Evolutionary conservation across 2,888 invertebrate species (phyloP).

Genomic region (Eupithecia insigniata): DNA sequence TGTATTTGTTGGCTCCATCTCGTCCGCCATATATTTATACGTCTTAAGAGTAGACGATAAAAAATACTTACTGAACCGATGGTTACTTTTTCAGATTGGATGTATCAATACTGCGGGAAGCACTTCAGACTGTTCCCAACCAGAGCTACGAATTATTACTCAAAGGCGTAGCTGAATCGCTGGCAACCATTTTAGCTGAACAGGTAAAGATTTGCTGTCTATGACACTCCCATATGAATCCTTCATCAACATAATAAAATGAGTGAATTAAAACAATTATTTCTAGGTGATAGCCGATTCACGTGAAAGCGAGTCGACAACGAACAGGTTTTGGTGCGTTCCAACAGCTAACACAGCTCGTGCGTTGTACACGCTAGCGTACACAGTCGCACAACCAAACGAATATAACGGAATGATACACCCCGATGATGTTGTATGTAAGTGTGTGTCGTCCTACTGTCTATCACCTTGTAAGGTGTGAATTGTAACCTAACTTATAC

Average conservation of each 20-base stretch:
- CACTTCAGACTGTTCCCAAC: slow-evolving; percentile 92
- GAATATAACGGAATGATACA: slow-evolving; percentile 80
- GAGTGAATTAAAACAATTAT: not conserved
- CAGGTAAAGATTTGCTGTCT: slow-evolving; percentile 78
- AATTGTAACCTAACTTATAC: too few relatives aligned
- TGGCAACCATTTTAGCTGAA: slow-evolving; percentile 92
- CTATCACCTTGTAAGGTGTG: not conserved
- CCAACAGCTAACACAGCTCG: slow-evolving; percentile 76
- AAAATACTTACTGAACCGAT: not conserved
- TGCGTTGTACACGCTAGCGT: slow-evolving; percentile 74
- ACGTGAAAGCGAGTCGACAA: slow-evolving; percentile 68
- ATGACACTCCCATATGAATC: slow-evolving; percentile 22
- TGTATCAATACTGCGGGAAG: slow-evolving; percentile 90
- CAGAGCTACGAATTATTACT: slow-evolving; percentile 93
- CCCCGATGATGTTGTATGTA: slow-evolving; percentile 86
- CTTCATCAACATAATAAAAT: slow-evolving; percentile 8
- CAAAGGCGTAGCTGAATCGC: slow-evolving; percentile 91
- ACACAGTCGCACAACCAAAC: slow-evolving; percentile 69
- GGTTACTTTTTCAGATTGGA: slow-evolving; percentile 66
- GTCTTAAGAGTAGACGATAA: not conserved
- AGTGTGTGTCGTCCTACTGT: slow-evolving; percentile 41
- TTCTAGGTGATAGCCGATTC: slow-evolving; percentile 70
- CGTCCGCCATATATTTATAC: not conserved
- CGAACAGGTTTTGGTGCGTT: slow-evolving; percentile 76
- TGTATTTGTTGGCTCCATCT: slow-evolving; percentile 22